Conservation (phyloP, 2,113 vertebrate genomes). For the Bufo bufo region DNA sequence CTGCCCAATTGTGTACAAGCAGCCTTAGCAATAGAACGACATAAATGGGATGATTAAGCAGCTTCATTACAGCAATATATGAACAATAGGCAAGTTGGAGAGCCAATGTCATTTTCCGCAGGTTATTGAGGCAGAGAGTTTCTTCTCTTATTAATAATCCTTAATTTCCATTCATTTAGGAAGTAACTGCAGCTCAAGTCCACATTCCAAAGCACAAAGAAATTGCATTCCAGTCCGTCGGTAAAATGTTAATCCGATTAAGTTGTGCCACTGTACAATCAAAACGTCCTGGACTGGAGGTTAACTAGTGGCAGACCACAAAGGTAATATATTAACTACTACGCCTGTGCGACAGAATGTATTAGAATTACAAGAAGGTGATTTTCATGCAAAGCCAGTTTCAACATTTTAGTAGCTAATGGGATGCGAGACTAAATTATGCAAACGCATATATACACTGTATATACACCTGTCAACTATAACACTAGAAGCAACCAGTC, state of each 20-base stretch:
- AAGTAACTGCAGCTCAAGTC: background rate
- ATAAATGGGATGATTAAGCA: background rate
- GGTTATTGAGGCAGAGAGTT: background rate
- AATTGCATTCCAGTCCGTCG: slow-evolving; percentile 47
- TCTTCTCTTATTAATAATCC: background rate
- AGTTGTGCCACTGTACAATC: slow-evolving; percentile 23
- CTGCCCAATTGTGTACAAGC: too few species aligned
- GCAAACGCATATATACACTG: too few species aligned
- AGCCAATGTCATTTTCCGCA: background rate
- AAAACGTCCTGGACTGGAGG: slow-evolving; percentile 7
- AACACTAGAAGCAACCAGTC: too few species aligned
- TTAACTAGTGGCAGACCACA: slow-evolving; percentile 14
- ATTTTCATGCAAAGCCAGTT: background rate
- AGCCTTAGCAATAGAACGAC: background rate
- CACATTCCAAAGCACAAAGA: slow-evolving; percentile 42
- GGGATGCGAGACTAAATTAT: background rate
- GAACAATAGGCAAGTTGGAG: background rate
- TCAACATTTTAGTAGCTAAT: background rate
- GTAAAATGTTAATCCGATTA: slow-evolving; percentile 53
- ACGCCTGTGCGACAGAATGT: too few species aligned
- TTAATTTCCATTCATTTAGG: background rate
- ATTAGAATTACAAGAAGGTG: background rate
- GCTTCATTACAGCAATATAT: background rate
- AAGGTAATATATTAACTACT: slow-evolving; percentile 13
- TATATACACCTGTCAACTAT: too few species aligned